Conservation (phyloP, 1,140 invertebrate genomes). For the Ectropis grisescens region DNA sequence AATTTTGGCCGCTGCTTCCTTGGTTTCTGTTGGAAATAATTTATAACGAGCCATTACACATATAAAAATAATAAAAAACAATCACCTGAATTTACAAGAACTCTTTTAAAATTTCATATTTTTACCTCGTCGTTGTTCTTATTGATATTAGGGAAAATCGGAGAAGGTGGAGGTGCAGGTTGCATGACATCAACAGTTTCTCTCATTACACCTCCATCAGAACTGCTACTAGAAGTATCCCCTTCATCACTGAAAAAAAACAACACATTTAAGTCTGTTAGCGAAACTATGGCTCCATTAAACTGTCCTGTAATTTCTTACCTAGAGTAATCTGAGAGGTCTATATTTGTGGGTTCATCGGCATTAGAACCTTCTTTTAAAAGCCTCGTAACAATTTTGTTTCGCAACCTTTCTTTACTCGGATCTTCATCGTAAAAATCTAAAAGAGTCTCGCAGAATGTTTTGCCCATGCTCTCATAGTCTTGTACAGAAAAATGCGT, state of each 20-base stretch:
- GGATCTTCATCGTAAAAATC: constrained; percentile 93
- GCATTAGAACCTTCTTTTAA: constrained; percentile 88
- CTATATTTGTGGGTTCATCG: constrained; percentile 88
- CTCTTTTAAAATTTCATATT: too few species aligned
- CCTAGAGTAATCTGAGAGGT: constrained; percentile 89
- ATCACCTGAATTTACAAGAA: background rate
- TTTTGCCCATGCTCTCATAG: constrained; percentile 79
- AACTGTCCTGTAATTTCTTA: constrained; percentile 43
- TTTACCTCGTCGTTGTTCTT: constrained; percentile 28
- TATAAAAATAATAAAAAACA: too few species aligned
- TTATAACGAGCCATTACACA: constrained; percentile 1
- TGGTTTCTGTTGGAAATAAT: constrained; percentile 28
- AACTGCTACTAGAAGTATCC: constrained; percentile 79
- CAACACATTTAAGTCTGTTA: too few species aligned
- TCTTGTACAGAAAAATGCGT: constrained; percentile 90
- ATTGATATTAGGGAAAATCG: constrained; percentile 41
- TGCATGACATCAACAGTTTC: constrained; percentile 26
- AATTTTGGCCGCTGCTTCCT: constrained; percentile 40
- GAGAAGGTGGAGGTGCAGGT: constrained; percentile 52
- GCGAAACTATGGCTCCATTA: too few species aligned
- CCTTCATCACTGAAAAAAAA: constrained; percentile 78
- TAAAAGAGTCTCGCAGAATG: constrained; percentile 92
- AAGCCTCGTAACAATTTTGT: constrained; percentile 84
- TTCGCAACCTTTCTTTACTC: constrained; percentile 83
- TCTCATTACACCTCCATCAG: constrained; percentile 20